Conservation (phyloP, 2,113 vertebrate genomes). For the Echinops telfairi region DNA sequence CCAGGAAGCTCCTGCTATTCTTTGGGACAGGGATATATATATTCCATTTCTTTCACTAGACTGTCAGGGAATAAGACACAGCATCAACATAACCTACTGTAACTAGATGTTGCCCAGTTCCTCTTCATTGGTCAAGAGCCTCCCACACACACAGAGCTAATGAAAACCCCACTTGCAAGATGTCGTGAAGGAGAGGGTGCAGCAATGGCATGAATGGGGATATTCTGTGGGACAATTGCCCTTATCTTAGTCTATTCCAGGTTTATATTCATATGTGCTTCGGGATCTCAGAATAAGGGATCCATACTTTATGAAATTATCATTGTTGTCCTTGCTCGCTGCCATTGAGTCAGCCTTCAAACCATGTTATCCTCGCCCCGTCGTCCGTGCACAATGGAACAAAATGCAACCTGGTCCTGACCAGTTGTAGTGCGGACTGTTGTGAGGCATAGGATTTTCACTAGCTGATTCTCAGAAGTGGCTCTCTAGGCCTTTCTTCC, state of each 20-base stretch:
- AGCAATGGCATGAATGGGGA: not conserved
- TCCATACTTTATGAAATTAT: not conserved
- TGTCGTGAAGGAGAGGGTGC: not conserved
- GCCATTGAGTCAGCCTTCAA: not conserved
- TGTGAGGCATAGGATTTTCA: not conserved
- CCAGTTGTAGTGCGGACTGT: not conserved
- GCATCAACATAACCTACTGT: not conserved
- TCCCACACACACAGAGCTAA: not conserved
- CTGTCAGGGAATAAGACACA: not conserved
- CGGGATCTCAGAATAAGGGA: conserved; percentile 17
- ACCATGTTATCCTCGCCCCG: not conserved
- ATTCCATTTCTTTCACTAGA: not conserved
- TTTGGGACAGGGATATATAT: not conserved
- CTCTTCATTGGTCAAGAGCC: not conserved
- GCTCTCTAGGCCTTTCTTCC: not conserved
- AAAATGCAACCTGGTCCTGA: no score
- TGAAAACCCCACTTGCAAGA: not conserved
- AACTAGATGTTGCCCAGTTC: not conserved
- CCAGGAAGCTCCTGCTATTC: not conserved
- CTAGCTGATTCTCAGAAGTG: not conserved
- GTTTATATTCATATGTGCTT: not conserved
- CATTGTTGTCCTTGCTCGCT: not conserved
- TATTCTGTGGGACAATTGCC: not conserved
- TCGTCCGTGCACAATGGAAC: no score
- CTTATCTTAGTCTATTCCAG: not conserved